Evolutionary conservation across 1,140 invertebrate species (phyloP), one percentile per base, ranked within the genome.

Genomic region (Monomorium pharaonis): DNA sequence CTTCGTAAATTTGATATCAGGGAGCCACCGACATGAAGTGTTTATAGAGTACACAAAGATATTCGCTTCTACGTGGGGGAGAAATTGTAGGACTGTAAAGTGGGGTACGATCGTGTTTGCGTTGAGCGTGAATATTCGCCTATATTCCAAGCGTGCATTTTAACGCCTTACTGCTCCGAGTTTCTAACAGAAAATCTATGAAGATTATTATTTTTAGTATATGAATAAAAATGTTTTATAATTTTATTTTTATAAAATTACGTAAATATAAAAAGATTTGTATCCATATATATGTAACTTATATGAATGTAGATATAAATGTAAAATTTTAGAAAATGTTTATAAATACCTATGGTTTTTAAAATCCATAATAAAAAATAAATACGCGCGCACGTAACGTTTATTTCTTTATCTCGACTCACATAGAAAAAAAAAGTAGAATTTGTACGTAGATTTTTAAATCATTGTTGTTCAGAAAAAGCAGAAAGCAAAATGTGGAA

Each of bases 31-130:
- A 80, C 54, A 69, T 42, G 49, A 37, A 80, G 63, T 51, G 49
- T 80, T 78, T 78, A 78, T 33, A 49, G 18, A 77, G 18, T 63
- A 49, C 42, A 44, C 16, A 51, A 69, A 65, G 33, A 69, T 54
- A 9, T 56, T 54, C 63, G 47, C n/a, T 69, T 24, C 16, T 51
- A 54, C 16, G 5, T 42, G 18, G 47, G 33, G n/a, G n/a, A 80
- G 44, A 80, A 69, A 80, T 80, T 69, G 33, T 80, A 69, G 47
- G n/a, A 80, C 16, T 69, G n/a, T 69, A 42, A 67, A 80, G 49
- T 69, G 27, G 58, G 42, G 42, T 63, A 49, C 27, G 58, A 63
- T 49, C 58, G n/a, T 62, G 37, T 63, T 63, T 63, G 58, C 58
- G 10, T n/a, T 58, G 56, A 77, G 54, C 33, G 54, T 77, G 24